Conservation (phyloP, 2,888 invertebrate species). For the Drosophila rubida region DNA sequence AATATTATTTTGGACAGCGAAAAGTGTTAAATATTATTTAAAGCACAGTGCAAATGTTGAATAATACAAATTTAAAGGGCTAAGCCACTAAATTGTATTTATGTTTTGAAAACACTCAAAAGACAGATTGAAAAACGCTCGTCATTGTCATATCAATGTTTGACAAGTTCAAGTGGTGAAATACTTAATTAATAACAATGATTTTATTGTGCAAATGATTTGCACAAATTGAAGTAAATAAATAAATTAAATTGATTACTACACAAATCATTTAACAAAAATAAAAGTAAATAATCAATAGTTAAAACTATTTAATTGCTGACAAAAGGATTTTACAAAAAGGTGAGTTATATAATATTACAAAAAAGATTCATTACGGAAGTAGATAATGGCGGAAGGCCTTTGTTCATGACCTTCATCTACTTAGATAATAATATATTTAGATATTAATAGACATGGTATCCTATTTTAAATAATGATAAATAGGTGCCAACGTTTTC, state of each 20-base stretch:
- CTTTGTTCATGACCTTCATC: background rate
- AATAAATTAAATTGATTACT: background rate
- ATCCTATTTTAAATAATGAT: background rate
- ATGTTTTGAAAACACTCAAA: background rate
- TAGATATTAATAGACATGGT: background rate
- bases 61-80: constrained; percentile 1
- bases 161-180: constrained; percentile 62
- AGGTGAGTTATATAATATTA: constrained; percentile 35
- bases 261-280: background rate
- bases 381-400: background rate
- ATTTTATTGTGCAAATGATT: constrained; percentile 43
- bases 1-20: constrained; percentile 3
- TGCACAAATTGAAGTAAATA: constrained; percentile 34
- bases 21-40: constrained; percentile 32
- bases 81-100: constrained; percentile 1
- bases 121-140: constrained; percentile 25
- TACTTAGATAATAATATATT: background rate
- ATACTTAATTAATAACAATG: constrained; percentile 46
- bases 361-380: background rate
- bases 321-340: constrained; percentile 5
- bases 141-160: constrained; percentile 25
- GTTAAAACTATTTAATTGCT: background rate
- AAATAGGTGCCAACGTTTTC: background rate
- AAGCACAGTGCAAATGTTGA: constrained; percentile 4
- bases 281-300: constrained; percentile 1